phyloP scores from a whole-genome alignment of 2,797 vertebrate species.

The Galaxias olidus region DNA sequence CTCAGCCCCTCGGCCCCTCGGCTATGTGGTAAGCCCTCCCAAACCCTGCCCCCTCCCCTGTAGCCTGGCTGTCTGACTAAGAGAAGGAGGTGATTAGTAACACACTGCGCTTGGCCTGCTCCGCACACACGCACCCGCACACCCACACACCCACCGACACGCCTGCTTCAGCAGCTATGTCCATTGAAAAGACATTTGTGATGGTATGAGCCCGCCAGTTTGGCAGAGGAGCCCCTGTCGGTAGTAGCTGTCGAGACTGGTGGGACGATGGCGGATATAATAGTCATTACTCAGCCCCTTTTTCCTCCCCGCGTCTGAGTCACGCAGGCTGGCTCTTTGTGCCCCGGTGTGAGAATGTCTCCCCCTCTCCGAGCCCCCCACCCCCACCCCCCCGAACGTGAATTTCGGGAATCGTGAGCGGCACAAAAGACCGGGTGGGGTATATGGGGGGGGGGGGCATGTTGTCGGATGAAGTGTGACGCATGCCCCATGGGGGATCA shows the following conservation, averaged over 20 bases:
- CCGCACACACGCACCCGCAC: slow-evolving; percentile 38
- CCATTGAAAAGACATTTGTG: slow-evolving; percentile 50
- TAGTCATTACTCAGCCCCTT: slow-evolving; percentile 72
- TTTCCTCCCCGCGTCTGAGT: slow-evolving; percentile 58
- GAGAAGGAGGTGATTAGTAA: slow-evolving; percentile 62
- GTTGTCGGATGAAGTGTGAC: slow-evolving; percentile 60
- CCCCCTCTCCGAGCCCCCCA: slow-evolving; percentile 43
- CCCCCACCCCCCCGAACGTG: slow-evolving; percentile 19
- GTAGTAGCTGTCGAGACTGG: slow-evolving; percentile 59
- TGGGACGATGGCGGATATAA: slow-evolving; percentile 60
- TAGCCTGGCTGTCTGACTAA: slow-evolving; percentile 35
- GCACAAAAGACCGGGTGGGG: slow-evolving; percentile 50
- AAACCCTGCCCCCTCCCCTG: slow-evolving; percentile 45
- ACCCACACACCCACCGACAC: slow-evolving; percentile 3
- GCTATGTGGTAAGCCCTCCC: slow-evolving; percentile 58
- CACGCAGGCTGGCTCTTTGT: slow-evolving; percentile 50
- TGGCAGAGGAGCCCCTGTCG: slow-evolving; percentile 35
- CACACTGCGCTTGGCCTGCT: slow-evolving; percentile 47
- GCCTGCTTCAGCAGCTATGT: slow-evolving; percentile 54
- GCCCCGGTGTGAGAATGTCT: slow-evolving; percentile 63
- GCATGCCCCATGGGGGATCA: slow-evolving; percentile 58
- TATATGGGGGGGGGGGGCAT: slow-evolving; percentile 28
- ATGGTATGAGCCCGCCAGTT: slow-evolving; percentile 26
- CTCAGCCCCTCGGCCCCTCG: slow-evolving; percentile 43
- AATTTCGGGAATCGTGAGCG: slow-evolving; percentile 66